Percentiles rank a stretch among this genome's conserved stretches.
Conservation (phyloP, 2,113 vertebrate species). For the Pheucticus melanocephalus region DNA sequence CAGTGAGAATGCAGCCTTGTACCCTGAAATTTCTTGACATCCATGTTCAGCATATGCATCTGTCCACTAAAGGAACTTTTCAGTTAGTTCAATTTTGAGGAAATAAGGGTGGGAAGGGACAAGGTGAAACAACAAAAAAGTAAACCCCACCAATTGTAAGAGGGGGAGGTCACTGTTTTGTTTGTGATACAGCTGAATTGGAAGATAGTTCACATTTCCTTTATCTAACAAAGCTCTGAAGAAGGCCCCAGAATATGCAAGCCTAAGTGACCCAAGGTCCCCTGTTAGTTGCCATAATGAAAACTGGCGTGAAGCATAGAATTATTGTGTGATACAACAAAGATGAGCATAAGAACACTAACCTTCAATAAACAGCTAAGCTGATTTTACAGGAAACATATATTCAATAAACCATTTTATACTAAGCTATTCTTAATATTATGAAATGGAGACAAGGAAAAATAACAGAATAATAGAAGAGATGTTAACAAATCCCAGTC, state of each 20-base stretch:
- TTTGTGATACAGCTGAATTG: background rate
- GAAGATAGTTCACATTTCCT: background rate
- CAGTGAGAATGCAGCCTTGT: background rate
- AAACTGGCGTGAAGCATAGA: background rate
- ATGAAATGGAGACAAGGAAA: background rate
- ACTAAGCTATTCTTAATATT: conserved; percentile 20
- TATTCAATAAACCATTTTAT: background rate
- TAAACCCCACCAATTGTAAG: background rate
- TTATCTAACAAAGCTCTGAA: background rate
- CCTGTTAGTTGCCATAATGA: background rate
- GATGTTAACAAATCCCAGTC: background rate
- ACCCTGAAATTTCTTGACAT: background rate
- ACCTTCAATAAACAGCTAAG: conserved; percentile 4
- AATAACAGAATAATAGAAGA: background rate
- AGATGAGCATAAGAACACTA: background rate
- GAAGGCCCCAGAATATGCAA: background rate
- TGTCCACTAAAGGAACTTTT: background rate
- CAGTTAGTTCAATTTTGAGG: background rate
- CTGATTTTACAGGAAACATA: conserved; percentile 29
- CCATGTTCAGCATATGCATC: background rate
- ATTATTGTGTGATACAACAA: background rate
- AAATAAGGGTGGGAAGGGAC: background rate
- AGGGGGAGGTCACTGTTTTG: background rate
- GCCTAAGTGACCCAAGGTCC: background rate
- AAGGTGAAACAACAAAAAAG: background rate